Conservation (phyloP, 2,113 vertebrate genomes). For the Alligator sinensis region DNA sequence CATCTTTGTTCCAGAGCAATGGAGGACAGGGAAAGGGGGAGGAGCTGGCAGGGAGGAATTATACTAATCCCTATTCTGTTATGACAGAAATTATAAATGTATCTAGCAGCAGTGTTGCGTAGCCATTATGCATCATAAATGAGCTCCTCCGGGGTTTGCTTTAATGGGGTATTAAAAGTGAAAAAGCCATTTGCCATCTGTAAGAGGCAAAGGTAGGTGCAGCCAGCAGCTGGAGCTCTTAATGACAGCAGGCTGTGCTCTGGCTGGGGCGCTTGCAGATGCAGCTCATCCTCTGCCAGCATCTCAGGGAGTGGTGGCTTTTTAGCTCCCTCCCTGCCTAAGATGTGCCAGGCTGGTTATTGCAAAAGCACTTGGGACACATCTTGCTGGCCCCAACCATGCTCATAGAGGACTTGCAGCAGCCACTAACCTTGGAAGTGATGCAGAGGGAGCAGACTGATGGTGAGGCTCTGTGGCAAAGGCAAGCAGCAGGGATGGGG, state of each 20-base stretch:
- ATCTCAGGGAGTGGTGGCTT: not conserved
- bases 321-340: not conserved
- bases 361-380: not conserved
- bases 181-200: not conserved
- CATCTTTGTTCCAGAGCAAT: rapidly evolving
- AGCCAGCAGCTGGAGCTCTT: not conserved
- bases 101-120: not conserved
- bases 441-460: not conserved
- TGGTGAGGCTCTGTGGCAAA: not conserved
- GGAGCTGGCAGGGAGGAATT: not conserved
- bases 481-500: not conserved
- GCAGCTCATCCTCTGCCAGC: not conserved
- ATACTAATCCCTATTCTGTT: not conserved
- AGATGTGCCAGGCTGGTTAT: no score
- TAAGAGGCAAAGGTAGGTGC: not conserved
- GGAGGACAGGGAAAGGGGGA: not conserved
- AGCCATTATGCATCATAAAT: not conserved
- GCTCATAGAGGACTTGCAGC: not conserved
- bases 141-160: not conserved
- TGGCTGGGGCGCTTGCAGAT: not conserved
- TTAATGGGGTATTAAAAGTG: not conserved
- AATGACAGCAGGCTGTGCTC: not conserved
- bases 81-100: not conserved
- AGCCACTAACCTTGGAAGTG: not conserved
- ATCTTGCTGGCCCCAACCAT: not conserved